Base-by-base conservation (phyloP, 2,888 invertebrate genomes). In the Chesias legatella region DNA sequence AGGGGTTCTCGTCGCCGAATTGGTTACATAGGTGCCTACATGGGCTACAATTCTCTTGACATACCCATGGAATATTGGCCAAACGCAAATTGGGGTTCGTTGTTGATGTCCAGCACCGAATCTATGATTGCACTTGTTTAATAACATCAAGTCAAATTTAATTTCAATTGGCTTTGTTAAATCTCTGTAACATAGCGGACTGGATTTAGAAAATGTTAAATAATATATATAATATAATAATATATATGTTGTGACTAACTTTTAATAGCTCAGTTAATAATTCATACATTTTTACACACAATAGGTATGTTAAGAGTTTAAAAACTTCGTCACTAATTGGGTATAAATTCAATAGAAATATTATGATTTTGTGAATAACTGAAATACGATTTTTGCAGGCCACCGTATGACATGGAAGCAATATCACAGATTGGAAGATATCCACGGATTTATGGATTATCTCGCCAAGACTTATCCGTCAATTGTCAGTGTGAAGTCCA, bases 381-480 rank as follows among this genome's bases (percentile, higher is more conserved):
- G 17, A 31, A 23, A 17, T 9, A 9, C 10, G 39, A 45, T 2
- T 17, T 31, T 62, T 58, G 32, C 63, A 88, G 88, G 88, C 43
- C 88, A 88, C 44, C 77, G 85, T 11, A 84, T 96, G 90, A 94
- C 94, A 36, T 96, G 95, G 95, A 90, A 91, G 60, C 92, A 94
- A 44, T 96, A 95, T 70, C 95, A 95, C 72, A 90, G 92, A 24
- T 63, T 94, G 23, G 89, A 88, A 4, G 95, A 95, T 66, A 95
- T 96, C 47, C 88, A 94, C 58, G 92, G 91, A 10, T 96, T 93
- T 67, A 76, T 96, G 63, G 94, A 95, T 66, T 94, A 93, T 68
- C 78, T 96, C 58, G 92, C 92, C 3, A 90, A 92, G 64, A 94
- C 94, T 0, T 95, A 94, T 77, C 94, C 95, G 0, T 86, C 92